Evolutionary conservation across 2,888 invertebrate species (phyloP), one percentile per base, ranked within the genome.

Genomic region (Eubasilissa splendida): DNA sequence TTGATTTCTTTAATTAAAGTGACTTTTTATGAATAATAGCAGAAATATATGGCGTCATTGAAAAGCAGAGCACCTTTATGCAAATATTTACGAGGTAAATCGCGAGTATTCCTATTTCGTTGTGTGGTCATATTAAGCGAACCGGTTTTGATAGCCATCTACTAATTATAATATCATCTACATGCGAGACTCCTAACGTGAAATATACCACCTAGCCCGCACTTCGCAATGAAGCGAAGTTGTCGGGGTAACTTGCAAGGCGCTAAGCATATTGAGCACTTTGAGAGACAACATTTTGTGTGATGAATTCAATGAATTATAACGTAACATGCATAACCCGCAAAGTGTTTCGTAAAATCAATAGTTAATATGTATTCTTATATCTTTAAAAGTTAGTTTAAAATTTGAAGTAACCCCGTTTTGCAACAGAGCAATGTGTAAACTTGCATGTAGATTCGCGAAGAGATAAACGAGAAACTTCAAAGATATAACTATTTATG

Each of bases 121-220:
- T 75, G 75, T 78, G 82, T 81, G 77, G 80, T 76, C 65, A 78
- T 80, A 76, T 77, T 60, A 81, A 83, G 58, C 63, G 74, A 81
- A 77, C 81, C 81, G 56, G 83, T 77, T 54, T 8, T 58, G 83
- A 83, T 81, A 76, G 63, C 12, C 66, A 81, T 83, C 83, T 81
- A 22, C 76, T 81, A 81, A 83, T 83, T 83, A 83, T 79, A 81
- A 81, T 77, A 81, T 52, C 66, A 78, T 82, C 77, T 82, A 70
- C 80, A 80, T 82, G 80, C 80, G 75, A 80, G 80, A 52, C 9
- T 11, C 54, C n/a, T 12, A 66, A 22, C 50, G 33, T 42, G 11
- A 66, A 53, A n/a, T 3, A 53, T 22, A 11, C 53, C n/a, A 54
- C 70, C 22, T 31, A 1, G 50, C 50, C 4, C 11, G 42, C 42